Evolutionary conservation across 2,113 vertebrate genomes (phyloP), one percentile per base, ranked within the genome.

Genomic region (Narcine bancroftii): DNA sequence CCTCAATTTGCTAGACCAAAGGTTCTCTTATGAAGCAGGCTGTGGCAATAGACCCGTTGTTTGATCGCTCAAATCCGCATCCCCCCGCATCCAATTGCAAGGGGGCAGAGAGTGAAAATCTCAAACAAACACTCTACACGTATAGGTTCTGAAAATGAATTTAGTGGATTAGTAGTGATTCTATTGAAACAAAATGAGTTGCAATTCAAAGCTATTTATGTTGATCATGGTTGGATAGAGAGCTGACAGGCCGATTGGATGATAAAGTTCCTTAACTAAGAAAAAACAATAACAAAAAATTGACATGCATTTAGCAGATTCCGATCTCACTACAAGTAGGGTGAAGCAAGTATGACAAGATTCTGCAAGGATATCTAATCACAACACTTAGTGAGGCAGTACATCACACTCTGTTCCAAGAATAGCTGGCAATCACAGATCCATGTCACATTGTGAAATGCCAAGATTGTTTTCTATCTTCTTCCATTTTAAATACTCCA

Each of bases 361-460:
- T 69, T 89, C 39, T 24, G n/a, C 87, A 66, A 63, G 63, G 19
- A 69, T 45, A 91, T 91, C 42, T 69, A 69, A 91, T 66, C 65
- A 47, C 21, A 91, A 29, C 65, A 39, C 89, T 71, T 91, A 29
- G 42, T 65, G 66, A 45, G 42, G 26, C 65, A 47, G 65, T 45
- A 91, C 36, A 45, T 91, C 89, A 91, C 89, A 91, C 63, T 42
- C 65, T 13, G 63, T 69, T 91, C 65, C 60, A 69, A 26, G 65
- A 91, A 91, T 69, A 91, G 87, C 21, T 42, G 63, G 63, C 63
- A 71, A 69, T 66, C 39, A 69, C 65, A 66, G 42, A 45, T n/a
- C 42, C 65, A 45, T 69, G 24, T 91, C 65, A 69, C 39, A 69
- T 69, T 42, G 65, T 91, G 89, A 69, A 66, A 91, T 69, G 65